These are phyloP conservation scores for Pachyuromys duprasi DNA, from an alignment of 2,797 vertebrate genomes.

Conservation along the genomic window DNA sequence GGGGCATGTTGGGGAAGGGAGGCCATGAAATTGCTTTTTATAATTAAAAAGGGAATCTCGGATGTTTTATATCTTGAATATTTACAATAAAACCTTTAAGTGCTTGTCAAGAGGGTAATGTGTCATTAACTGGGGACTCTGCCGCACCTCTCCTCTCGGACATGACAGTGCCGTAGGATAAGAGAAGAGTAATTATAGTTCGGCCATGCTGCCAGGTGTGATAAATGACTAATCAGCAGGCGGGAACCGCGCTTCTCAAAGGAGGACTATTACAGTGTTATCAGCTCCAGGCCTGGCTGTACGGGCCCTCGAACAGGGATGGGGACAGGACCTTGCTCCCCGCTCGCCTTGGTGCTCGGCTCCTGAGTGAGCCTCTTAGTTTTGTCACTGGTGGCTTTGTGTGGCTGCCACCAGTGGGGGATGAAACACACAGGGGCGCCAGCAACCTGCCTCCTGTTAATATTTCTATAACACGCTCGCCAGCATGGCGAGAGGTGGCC, in stretches of 20 bases:
- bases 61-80: constrained; percentile 93
- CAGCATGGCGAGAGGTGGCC: background rate
- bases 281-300: constrained; percentile 94
- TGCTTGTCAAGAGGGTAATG: constrained; percentile 91
- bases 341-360: constrained; percentile 85
- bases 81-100: constrained; percentile 92
- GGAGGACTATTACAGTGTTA: constrained; percentile 99
- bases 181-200: constrained; percentile 99
- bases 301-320: constrained; percentile 87
- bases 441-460: background rate
- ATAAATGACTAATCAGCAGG: constrained; percentile 99
- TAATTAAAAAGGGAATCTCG: constrained; percentile 92
- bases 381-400: constrained; percentile 84
- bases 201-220: constrained; percentile 99
- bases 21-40: constrained; percentile 91
- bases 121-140: constrained; percentile 91
- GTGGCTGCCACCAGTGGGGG: constrained; percentile 77
- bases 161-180: constrained; percentile 99
- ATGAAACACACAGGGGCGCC: constrained; percentile 26
- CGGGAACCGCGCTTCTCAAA: constrained; percentile 97
- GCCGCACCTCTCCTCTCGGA: constrained; percentile 92
- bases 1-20: constrained; percentile 71
- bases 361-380: constrained; percentile 82
- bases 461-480: constrained; percentile 38
- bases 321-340: constrained; percentile 91